Evolutionary conservation across 2,113 vertebrate genomes (phyloP).

Genomic region (Podarcis muralis): DNA sequence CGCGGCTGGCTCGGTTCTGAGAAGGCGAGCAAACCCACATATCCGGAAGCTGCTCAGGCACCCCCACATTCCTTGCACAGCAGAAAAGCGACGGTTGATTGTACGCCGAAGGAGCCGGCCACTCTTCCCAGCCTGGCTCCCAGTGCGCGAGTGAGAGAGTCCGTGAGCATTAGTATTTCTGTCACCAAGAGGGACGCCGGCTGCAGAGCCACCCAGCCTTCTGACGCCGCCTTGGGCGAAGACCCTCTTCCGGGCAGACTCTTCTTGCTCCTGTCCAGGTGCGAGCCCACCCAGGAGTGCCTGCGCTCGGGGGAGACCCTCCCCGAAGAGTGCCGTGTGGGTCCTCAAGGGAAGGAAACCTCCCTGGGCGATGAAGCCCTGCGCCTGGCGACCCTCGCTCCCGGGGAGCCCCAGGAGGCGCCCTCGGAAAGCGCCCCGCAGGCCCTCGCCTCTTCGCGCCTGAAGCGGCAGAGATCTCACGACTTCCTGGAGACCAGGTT

Average conservation of each 20-base stretch:
- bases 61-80: constrained; percentile 29
- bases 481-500: constrained; percentile 90
- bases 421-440: constrained; percentile 48
- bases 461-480: constrained; percentile 81
- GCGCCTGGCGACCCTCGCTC: fast-evolving
- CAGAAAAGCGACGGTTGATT: neutral
- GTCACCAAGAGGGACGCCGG: constrained; percentile 62
- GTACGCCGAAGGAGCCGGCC: constrained; percentile 41
- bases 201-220: constrained; percentile 61
- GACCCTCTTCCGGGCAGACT: constrained; percentile 87
- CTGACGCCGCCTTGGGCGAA: constrained; percentile 35
- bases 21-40: constrained; percentile 39
- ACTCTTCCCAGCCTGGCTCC: constrained; percentile 47
- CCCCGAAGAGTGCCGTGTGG: constrained; percentile 45
- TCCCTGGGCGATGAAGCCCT: neutral
- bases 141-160: constrained; percentile 61
- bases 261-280: constrained; percentile 78
- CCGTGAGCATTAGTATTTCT: constrained; percentile 70
- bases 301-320: constrained; percentile 9
- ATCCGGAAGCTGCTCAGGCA: constrained; percentile 42
- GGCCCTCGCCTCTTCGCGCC: constrained; percentile 65
- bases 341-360: constrained; percentile 28
- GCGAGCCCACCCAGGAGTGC: constrained; percentile 15
- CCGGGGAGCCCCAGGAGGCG: constrained; percentile 37
- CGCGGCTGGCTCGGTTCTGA: constrained; percentile 43